Evolutionary conservation across 1,140 invertebrate genomes (phyloP), one percentile per base, ranked within the genome.

Genomic region (Tetramorium alpestre): DNA sequence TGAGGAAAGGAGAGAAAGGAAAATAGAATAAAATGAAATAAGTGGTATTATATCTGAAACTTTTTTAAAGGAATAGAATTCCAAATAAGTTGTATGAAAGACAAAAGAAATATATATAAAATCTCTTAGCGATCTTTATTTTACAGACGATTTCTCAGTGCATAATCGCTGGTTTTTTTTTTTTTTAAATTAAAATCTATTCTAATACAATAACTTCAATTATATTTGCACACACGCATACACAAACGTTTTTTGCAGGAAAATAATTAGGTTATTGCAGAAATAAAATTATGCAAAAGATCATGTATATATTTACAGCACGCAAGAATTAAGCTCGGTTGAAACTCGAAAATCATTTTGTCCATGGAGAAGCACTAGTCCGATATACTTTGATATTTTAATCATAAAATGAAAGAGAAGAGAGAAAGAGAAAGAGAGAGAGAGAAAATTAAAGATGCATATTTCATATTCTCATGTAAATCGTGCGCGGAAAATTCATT

Each of bases 391-490:
- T 44, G n/a, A 84, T 84, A 75, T 75, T 84, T 84, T 75, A 84
- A 84, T 84, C 54, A 84, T 75, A 10, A 22, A 84, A 54, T 67
- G 38, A 82, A 25, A 69, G 44, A 69, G 7, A 2, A 77, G 38
- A 5, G 28, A 22, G 16, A 28, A 5, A 67, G 28, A 18, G 41
- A 47, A 22, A 25, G 22, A 67, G 22, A 41, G 33, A 80, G 49
- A 78, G 60, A 44, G 49, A 62, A 13, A 73, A 72, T 84, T 18
- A 75, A 75, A 56, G 11, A 60, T 62, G 69, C 69, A 84, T 84
- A 84, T 62, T 84, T 75, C 54, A 84, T 84, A 84, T 84, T 75
- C 41, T 49, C 54, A 60, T 60, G 54, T 75, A 84, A 75, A 84
- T 60, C n/a, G 67, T 41, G 41, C 41, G 54, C 51, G 41, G 69